Evolutionary conservation across 2,113 vertebrate genomes (phyloP), one percentile per base, ranked within the genome.

Genomic region (Chaetorhynchus papuensis): DNA sequence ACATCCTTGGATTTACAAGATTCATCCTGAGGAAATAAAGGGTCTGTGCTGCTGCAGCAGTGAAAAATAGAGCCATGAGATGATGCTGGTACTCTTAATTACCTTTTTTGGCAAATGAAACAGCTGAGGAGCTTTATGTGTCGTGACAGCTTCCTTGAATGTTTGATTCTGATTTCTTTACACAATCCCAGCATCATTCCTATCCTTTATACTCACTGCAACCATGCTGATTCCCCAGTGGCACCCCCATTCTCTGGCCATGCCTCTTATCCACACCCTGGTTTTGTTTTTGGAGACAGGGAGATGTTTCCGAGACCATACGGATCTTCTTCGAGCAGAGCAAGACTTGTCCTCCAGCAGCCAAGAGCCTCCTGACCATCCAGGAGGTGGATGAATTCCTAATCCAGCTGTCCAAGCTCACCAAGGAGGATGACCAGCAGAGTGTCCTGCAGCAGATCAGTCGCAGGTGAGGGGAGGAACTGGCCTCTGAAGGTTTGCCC

Each of bases 381-480:
- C 99, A 99, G 92, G 99, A 99, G 88, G 99, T 99, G 3, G 99
- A 99, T 20, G 98, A 98, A 1, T 99, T 98, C 22, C 98, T 99
- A 22, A 98, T 96, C 41, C 98, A 97, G 68, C 98, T 99, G 2
- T 98, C 99, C 42, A 98, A 96, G 95, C 98, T 99, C 72, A 99
- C 99, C n/a, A 99, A 99, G 97, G 99, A 99, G 69, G 99, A 99
- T 6, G 99, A 99, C 41, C 99, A 99, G 97, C 99, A 99, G 86
- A 98, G 95, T 17, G 98, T 99, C 93, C 98, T 99, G 79, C 98
- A 99, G 69, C 96, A 96, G 15, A 98, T 99, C 7, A 97, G 98
- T 65, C 98, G 98, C 96, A 99, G 98, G 99, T 99, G 30, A 74
- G 96, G 79, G 39, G 22, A 79, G 56, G 57, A 30, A 31, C 64